phyloP scores from a whole-genome alignment of 64 coral and sea anemone genomes.

The Acropora tenuis region DNA sequence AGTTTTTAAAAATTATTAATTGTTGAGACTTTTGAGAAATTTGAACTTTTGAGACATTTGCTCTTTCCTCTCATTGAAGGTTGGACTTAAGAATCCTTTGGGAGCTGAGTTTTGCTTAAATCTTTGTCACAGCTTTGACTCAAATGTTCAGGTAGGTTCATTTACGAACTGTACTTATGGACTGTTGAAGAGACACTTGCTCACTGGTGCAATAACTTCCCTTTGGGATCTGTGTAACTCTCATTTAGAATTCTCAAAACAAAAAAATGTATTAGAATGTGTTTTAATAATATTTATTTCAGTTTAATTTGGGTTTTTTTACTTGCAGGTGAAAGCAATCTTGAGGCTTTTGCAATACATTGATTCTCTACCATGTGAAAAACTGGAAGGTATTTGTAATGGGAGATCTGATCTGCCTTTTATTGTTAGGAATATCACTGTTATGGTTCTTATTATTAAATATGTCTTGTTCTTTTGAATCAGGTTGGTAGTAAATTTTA shows the following conservation, averaged over 20 bases:
- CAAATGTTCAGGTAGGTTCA: slow-evolving; percentile 79
- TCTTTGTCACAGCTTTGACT: slow-evolving; percentile 72
- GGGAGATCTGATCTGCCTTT: no score
- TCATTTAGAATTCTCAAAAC: no score
- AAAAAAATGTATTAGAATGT: no score
- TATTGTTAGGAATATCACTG: no score
- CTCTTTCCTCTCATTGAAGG: neutral
- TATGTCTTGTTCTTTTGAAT: no score
- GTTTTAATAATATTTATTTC: neutral
- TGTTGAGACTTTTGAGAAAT: neutral
- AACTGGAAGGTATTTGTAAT: slow-evolving; percentile 69
- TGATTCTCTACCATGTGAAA: slow-evolving; percentile 70
- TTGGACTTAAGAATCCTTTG: slow-evolving; percentile 54
- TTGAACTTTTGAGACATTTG: neutral
- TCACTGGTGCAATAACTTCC: no score
- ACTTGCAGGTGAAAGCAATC: slow-evolving; percentile 48
- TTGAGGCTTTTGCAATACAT: slow-evolving; percentile 75
- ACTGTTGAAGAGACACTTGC: no score
- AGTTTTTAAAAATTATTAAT: neutral
- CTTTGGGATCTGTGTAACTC: no score
- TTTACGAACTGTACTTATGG: neutral
- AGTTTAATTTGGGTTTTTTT: neutral
- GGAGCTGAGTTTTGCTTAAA: slow-evolving; percentile 81
- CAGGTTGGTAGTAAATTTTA: no score
- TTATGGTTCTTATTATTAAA: no score